These are phyloP conservation scores for Leptopilina myrica DNA, from an alignment of 2,888 invertebrate genomes.

Conservation along the genomic window DNA sequence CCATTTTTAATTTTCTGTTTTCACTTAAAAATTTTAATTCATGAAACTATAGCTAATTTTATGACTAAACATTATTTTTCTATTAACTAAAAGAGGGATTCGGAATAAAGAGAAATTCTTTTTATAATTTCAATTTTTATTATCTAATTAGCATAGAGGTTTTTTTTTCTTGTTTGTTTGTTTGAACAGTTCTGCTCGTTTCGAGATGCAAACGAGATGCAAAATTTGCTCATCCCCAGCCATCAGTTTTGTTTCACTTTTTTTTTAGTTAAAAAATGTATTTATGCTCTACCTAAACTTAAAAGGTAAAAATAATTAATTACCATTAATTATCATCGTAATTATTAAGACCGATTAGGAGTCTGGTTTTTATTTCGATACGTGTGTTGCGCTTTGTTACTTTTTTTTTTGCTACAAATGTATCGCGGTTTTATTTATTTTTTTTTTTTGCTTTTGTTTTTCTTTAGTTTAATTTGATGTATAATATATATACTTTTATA, in stretches of 20 bases:
- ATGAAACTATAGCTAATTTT: too few species aligned
- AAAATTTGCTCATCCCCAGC: slow-evolving; percentile 42
- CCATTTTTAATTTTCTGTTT: too few species aligned
- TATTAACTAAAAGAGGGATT: neutral
- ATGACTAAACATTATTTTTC: too few species aligned
- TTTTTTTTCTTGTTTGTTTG: slow-evolving; percentile 28
- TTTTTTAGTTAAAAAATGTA: slow-evolving; percentile 64
- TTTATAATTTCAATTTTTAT: slow-evolving; percentile 62
- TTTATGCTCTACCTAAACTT: slow-evolving; percentile 64
- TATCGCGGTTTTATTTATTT: slow-evolving; percentile 58
- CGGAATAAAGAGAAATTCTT: slow-evolving; percentile 13
- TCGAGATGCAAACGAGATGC: slow-evolving; percentile 47
- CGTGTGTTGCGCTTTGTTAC: slow-evolving; percentile 58
- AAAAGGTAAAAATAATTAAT: slow-evolving; percentile 61
- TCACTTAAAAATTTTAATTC: too few species aligned
- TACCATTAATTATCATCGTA: slow-evolving; percentile 48
- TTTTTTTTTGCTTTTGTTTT: slow-evolving; percentile 53
- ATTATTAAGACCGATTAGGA: slow-evolving; percentile 61
- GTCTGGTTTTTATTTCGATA: slow-evolving; percentile 52
- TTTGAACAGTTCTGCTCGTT: slow-evolving; percentile 46
- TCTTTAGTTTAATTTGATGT: slow-evolving; percentile 44
- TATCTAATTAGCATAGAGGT: slow-evolving; percentile 64
- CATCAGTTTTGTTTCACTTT: slow-evolving; percentile 42
- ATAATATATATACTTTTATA: slow-evolving; percentile 47
- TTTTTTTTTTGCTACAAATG: slow-evolving; percentile 57